Conservation (phyloP, 1,140 invertebrate species). For the Varroa destructor region DNA sequence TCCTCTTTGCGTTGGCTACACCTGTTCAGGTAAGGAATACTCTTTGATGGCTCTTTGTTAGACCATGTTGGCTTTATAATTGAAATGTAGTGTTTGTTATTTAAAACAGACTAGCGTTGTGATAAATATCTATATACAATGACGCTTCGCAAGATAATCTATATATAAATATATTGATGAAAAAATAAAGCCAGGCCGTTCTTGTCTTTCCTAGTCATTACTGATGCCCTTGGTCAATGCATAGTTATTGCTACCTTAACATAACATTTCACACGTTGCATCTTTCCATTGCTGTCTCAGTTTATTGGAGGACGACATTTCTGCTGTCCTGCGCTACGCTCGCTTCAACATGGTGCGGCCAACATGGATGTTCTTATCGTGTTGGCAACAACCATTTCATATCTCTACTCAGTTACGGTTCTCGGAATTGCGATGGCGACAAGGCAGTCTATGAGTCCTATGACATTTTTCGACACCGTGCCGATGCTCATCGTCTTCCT, state of each 20-base stretch:
- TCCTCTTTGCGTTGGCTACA: slow-evolving; percentile 88
- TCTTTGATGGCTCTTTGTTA: slow-evolving; percentile 2
- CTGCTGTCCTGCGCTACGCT: slow-evolving; percentile 63
- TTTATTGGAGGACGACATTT: slow-evolving; percentile 93
- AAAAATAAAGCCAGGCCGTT: too few relatives aligned
- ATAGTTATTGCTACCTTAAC: slow-evolving; percentile 29
- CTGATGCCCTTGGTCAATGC: too few relatives aligned
- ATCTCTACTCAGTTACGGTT: slow-evolving; percentile 75
- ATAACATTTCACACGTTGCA: not conserved
- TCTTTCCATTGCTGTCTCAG: slow-evolving; percentile 40
- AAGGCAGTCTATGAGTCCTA: slow-evolving; percentile 60
- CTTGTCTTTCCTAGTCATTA: too few relatives aligned
- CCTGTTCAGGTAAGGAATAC: slow-evolving; percentile 65
- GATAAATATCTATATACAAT: too few relatives aligned
- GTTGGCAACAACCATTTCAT: slow-evolving; percentile 92
- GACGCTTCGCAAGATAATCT: too few relatives aligned
- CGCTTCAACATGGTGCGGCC: slow-evolving; percentile 71
- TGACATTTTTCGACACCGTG: slow-evolving; percentile 97
- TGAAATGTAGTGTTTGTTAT: too few relatives aligned
- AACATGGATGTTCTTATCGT: slow-evolving; percentile 99
- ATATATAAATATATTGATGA: too few relatives aligned
- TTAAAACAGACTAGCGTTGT: too few relatives aligned
- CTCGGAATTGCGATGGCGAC: slow-evolving; percentile 64
- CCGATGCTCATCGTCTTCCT: slow-evolving; percentile 97
- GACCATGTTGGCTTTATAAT: too few relatives aligned